phyloP scores from a whole-genome alignment of 2,113 vertebrate genomes.

The Daubentonia madagascariensis region DNA sequence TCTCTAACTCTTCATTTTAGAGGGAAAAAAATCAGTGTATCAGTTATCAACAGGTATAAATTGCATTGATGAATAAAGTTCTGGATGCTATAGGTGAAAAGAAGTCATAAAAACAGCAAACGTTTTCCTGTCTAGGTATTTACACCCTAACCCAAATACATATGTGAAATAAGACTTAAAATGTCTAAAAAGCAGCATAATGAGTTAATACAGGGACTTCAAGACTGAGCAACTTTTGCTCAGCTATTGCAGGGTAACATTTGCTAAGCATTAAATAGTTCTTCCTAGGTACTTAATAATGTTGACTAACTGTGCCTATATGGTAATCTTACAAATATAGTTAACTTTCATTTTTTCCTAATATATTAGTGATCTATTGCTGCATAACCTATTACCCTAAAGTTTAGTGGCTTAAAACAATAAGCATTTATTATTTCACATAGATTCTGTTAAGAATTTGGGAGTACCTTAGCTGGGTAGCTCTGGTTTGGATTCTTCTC shows the following conservation, averaged over 20 bases:
- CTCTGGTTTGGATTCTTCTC: not conserved
- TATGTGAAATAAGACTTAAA: not conserved
- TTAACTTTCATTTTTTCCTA: not conserved
- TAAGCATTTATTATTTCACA: not conserved
- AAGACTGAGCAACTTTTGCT: not conserved
- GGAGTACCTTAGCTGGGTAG: not conserved
- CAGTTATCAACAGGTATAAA: not conserved
- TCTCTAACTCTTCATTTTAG: not conserved
- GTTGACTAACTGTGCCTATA: not conserved
- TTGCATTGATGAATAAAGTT: not conserved
- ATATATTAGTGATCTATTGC: not conserved
- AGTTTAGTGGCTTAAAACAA: not conserved
- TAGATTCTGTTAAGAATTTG: not conserved
- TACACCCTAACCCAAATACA: not conserved
- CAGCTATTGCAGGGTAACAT: not conserved
- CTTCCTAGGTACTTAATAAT: not conserved
- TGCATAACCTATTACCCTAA: not conserved
- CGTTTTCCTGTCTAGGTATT: conserved; percentile 7
- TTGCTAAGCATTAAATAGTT: not conserved
- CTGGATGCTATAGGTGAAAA: not conserved
- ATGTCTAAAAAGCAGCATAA: not conserved
- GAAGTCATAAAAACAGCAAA: not conserved
- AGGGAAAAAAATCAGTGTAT: not conserved
- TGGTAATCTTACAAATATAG: not conserved
- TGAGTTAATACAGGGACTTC: not conserved